A percentile compares a stretch with the other conserved stretches of the same genome.
phyloP scores from a whole-genome alignment of 2,113 vertebrate species.

The Cyanoramphus novaezelandiae region DNA sequence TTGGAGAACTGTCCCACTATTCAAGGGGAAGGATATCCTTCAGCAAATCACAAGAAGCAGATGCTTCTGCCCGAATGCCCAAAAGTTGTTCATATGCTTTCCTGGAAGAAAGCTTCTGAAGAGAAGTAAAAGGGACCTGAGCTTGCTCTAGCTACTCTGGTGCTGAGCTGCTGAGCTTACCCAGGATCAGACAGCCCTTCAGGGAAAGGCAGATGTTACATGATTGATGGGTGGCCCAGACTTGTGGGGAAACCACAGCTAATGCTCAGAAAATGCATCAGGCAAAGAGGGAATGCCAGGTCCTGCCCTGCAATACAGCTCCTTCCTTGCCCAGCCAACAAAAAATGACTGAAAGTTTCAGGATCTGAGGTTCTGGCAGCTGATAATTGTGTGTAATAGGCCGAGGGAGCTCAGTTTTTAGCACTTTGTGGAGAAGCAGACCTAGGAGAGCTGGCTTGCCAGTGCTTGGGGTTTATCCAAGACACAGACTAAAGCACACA shows the following conservation, averaged over 20 bases:
- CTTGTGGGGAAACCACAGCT: background rate
- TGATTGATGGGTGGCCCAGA: background rate
- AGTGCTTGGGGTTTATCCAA: background rate
- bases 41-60: background rate
- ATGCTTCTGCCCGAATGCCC: background rate
- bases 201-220: background rate
- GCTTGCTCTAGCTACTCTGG: background rate
- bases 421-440: background rate
- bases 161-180: background rate
- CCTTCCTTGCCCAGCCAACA: background rate
- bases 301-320: background rate
- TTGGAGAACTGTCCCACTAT: no score
- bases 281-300: background rate
- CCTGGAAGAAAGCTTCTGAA: background rate
- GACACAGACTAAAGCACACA: accelerated
- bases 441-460: background rate
- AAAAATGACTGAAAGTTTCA: background rate
- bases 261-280: background rate
- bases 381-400: accelerated
- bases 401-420: background rate
- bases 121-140: background rate
- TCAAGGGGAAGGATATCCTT: background rate
- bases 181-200: background rate
- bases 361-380: background rate
- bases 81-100: background rate